Evolutionary conservation across 1,140 invertebrate species (phyloP).

Genomic region (Rhopalosiphum padi): DNA sequence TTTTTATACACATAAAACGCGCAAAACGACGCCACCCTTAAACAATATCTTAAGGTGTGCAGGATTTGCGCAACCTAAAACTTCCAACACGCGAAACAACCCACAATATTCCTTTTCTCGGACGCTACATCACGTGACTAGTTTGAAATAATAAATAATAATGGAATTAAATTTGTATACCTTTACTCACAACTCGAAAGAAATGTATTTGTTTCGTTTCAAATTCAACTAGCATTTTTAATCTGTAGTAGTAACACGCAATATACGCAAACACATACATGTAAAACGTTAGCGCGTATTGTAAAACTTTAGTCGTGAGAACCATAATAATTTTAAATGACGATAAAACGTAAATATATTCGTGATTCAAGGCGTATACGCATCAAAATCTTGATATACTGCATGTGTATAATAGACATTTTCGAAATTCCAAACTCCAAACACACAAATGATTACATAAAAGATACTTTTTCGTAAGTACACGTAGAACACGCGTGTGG

Average conservation of each 20-base stretch:
- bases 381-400: background rate
- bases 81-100: background rate
- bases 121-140: background rate
- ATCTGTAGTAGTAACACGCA: background rate
- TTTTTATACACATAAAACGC: constrained; percentile 1
- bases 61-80: background rate
- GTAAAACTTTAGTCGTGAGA: background rate
- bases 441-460: background rate
- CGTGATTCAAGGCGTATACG: background rate
- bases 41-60: background rate
- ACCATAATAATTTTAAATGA: background rate
- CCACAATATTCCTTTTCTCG: background rate
- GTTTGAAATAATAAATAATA: background rate
- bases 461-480: background rate
- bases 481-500: too few relatives aligned
- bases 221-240: background rate
- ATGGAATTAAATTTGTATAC: background rate
- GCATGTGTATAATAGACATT: background rate
- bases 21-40: background rate
- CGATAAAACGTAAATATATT: background rate
- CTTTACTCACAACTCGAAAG: background rate
- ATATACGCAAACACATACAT: background rate
- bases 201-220: background rate
- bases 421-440: background rate
- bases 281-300: background rate